A percentile compares a stretch with the other conserved stretches of the same genome.
phyloP scores from a whole-genome alignment of 2,888 invertebrate species.

The Agonum fuliginosum region DNA sequence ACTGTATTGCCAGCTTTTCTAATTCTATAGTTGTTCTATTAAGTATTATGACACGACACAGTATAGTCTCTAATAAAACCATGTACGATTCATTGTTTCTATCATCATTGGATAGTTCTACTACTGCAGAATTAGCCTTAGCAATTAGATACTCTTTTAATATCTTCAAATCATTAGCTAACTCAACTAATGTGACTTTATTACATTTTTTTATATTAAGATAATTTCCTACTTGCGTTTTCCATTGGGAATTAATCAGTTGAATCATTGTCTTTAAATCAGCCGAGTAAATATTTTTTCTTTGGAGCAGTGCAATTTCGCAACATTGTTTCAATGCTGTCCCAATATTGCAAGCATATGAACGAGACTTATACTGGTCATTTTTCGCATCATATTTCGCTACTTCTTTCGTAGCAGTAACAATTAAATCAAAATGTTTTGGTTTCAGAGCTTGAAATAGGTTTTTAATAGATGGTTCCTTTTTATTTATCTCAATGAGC shows the following conservation, averaged over 20 bases:
- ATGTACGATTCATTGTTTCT: slow-evolving; percentile 3
- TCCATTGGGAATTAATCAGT: slow-evolving; percentile 55
- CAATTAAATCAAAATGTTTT: slow-evolving; percentile 61
- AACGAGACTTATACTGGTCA: slow-evolving; percentile 62
- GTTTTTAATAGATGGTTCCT: slow-evolving; percentile 59
- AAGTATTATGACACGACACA: slow-evolving; percentile 16
- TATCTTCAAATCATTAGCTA: slow-evolving; percentile 60
- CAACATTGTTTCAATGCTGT: slow-evolving; percentile 64
- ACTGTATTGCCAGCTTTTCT: slow-evolving; percentile 1
- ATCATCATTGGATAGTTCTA: not conserved
- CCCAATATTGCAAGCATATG: slow-evolving; percentile 63
- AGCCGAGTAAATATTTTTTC: slow-evolving; percentile 56
- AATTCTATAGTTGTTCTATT: slow-evolving; percentile 45
- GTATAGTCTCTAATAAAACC: slow-evolving; percentile 14
- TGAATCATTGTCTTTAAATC: slow-evolving; percentile 63
- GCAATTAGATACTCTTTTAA: slow-evolving; percentile 58
- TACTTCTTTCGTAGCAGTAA: slow-evolving; percentile 61
- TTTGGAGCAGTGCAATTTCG: slow-evolving; percentile 63
- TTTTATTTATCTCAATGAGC: slow-evolving; percentile 61
- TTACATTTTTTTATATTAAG: slow-evolving; percentile 60
- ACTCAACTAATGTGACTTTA: slow-evolving; percentile 60
- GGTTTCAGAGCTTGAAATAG: slow-evolving; percentile 61
- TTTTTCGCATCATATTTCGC: slow-evolving; percentile 63
- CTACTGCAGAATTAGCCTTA: not conserved
- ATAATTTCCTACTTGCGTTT: slow-evolving; percentile 61